phyloP scores from a whole-genome alignment of 92 coral and sea anemone species.

The Paramuricea clavata region DNA sequence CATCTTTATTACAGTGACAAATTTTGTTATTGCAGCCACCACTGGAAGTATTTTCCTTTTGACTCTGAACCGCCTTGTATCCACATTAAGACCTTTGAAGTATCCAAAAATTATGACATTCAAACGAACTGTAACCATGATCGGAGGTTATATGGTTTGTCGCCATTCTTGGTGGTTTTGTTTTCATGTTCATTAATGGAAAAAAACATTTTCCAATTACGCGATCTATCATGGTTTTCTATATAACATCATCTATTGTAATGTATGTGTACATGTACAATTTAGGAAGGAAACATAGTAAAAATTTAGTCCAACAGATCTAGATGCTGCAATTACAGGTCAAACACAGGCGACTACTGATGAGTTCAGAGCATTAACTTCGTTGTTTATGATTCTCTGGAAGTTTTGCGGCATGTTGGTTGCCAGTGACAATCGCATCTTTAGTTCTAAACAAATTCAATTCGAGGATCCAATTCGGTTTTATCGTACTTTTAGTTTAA shows the following conservation, averaged over 20 bases:
- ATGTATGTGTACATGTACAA: slow-evolving; percentile 24
- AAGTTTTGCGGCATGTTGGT: slow-evolving; percentile 14
- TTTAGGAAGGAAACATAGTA: neutral
- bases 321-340: slow-evolving; percentile 2
- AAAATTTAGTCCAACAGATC: neutral
- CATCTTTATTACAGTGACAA: neutral
- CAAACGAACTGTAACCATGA: neutral
- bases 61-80: neutral
- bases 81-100: neutral
- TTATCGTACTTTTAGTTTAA: neutral
- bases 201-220: neutral
- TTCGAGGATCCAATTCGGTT: neutral
- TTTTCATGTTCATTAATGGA: neutral
- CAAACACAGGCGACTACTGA: neutral
- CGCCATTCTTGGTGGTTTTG: neutral
- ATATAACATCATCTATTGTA: neutral
- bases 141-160: slow-evolving; percentile 3
- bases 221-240: neutral
- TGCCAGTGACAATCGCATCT: slow-evolving; percentile 14
- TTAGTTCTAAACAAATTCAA: neutral
- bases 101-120: slow-evolving; percentile 14
- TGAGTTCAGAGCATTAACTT: slow-evolving; percentile 1
- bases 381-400: slow-evolving; percentile 33
- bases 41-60: slow-evolving; percentile 32
- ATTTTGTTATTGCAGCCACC: neutral